phyloP scores from a whole-genome alignment of 2,797 vertebrate species.

The Onychomys arenicola region DNA sequence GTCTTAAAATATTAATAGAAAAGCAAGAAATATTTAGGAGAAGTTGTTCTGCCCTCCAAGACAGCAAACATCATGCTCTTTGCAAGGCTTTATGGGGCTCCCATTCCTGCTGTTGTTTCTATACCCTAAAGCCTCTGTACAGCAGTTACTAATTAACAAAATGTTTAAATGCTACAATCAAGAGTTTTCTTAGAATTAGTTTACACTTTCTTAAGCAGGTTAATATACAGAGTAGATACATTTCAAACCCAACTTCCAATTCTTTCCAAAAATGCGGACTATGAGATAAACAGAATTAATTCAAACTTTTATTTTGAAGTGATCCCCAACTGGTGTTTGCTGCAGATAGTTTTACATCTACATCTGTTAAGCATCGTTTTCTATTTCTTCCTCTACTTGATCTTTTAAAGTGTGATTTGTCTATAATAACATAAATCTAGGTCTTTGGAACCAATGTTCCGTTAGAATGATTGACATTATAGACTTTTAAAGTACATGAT shows the following conservation, averaged over 20 bases:
- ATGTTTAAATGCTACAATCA: slow-evolving; percentile 17
- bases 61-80: neutral
- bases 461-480: slow-evolving; percentile 94
- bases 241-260: slow-evolving; percentile 45
- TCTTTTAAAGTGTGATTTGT: slow-evolving; percentile 88
- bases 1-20: slow-evolving; percentile 55
- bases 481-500: slow-evolving; percentile 93
- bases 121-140: neutral
- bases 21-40: neutral
- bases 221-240: neutral
- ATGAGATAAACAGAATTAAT: slow-evolving; percentile 77
- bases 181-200: slow-evolving; percentile 16
- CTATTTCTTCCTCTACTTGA: slow-evolving; percentile 83
- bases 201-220: slow-evolving; percentile 18
- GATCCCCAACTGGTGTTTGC: slow-evolving; percentile 81
- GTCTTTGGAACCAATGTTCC: slow-evolving; percentile 95
- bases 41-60: neutral
- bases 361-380: slow-evolving; percentile 79
- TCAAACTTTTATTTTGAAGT: slow-evolving; percentile 71
- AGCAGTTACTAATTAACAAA: slow-evolving; percentile 39
- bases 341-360: slow-evolving; percentile 74
- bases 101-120: neutral
- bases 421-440: slow-evolving; percentile 92
- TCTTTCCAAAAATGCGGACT: neutral
- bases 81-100: slow-evolving; percentile 23